phyloP scores from a whole-genome alignment of 1,140 invertebrate genomes.

The Drosophila miranda region DNA sequence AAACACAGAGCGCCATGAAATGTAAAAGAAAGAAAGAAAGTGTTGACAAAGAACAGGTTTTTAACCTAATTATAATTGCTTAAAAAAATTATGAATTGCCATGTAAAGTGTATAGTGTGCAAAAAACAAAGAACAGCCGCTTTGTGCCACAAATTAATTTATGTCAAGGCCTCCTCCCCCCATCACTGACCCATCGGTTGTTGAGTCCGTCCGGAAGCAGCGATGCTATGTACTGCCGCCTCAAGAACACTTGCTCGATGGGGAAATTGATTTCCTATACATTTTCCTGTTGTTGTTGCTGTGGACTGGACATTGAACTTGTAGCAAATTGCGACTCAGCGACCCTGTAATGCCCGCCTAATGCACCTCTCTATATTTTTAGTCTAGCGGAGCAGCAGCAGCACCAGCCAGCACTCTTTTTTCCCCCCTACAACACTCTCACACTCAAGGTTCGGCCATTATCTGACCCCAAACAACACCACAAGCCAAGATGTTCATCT shows the following conservation, averaged over 20 bases:
- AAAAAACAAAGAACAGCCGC: conserved; percentile 10
- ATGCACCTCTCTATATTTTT: conserved; percentile 22
- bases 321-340: conserved; percentile 36
- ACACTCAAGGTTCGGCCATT: conserved; percentile 53
- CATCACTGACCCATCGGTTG: too few relatives aligned
- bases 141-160: conserved; percentile 32
- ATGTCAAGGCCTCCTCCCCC: conserved; percentile 62
- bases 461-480: conserved; percentile 58
- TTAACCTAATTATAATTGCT: conserved; percentile 73
- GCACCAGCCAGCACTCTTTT: conserved; percentile 21
- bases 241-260: not conserved
- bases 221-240: not conserved
- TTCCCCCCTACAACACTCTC: conserved; percentile 60
- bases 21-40: conserved; percentile 63
- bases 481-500: conserved; percentile 93
- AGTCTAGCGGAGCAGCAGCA: conserved; percentile 60
- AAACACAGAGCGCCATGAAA: conserved; percentile 21
- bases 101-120: too few relatives aligned
- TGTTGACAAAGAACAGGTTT: conserved; percentile 78
- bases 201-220: conserved; percentile 23
- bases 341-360: conserved; percentile 3
- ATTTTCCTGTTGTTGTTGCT: conserved; percentile 5
- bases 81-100: conserved; percentile 28
- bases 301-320: conserved; percentile 65
- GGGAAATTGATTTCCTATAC: conserved; percentile 24